Percentiles rank a stretch among this genome's conserved stretches.
These are phyloP conservation scores for Cirrhinus molitorella DNA, from an alignment of 2,797 vertebrate species.

Conservation along the genomic window DNA sequence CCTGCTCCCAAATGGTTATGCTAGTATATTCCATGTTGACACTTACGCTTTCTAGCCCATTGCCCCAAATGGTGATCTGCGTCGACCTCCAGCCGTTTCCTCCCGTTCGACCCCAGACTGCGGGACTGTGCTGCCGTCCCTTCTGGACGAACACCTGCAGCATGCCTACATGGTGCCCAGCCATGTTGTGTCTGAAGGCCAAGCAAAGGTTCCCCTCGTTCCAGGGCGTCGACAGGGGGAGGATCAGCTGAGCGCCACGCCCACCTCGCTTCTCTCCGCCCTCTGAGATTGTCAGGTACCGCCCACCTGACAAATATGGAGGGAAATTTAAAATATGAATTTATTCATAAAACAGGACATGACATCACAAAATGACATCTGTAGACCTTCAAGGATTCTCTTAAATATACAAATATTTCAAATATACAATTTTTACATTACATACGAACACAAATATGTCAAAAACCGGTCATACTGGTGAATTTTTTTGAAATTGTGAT, in stretches of 20 bases:
- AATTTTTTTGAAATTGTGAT: too few relatives aligned
- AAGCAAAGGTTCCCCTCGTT: conserved; percentile 87
- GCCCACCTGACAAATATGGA: conserved; percentile 74
- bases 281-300: conserved; percentile 88
- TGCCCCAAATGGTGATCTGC: conserved; percentile 87
- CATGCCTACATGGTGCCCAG: conserved; percentile 85
- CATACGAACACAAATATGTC: too few relatives aligned
- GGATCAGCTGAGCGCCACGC: conserved; percentile 85
- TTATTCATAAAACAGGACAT: too few relatives aligned
- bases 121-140: conserved; percentile 83
- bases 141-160: conserved; percentile 93
- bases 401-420: too few relatives aligned
- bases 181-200: conserved; percentile 91
- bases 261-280: conserved; percentile 81
- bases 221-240: conserved; percentile 81
- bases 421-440: too few relatives aligned
- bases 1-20: background rate
- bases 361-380: too few relatives aligned
- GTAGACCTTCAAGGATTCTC: too few relatives aligned
- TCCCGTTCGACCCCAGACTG: conserved; percentile 91
- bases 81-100: conserved; percentile 94
- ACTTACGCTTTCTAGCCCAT: conserved; percentile 92
- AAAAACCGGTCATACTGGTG: too few relatives aligned
- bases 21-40: background rate
- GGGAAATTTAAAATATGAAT: too few relatives aligned